Evolutionary conservation across 2,113 vertebrate genomes (phyloP).

Genomic region (Diadophis punctatus): DNA sequence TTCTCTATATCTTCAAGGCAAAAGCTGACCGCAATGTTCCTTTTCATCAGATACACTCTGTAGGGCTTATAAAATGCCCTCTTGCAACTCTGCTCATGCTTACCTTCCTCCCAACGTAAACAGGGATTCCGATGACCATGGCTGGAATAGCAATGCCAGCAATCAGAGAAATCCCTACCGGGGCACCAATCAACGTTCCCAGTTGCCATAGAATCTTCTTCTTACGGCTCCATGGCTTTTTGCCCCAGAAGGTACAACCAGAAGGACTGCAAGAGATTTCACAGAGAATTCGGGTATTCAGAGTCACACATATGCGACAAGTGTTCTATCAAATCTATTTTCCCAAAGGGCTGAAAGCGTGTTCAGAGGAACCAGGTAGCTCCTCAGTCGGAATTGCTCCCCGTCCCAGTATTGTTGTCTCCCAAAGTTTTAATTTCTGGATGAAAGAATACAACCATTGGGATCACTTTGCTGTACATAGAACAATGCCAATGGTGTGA

Average conservation of each 20-base stretch:
- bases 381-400: accelerated
- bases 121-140: constrained; percentile 98
- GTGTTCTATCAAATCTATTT: not conserved
- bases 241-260: constrained; percentile 98
- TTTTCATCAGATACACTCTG: not conserved
- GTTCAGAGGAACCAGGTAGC: accelerated
- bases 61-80: not conserved
- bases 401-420: not conserved
- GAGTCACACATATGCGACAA: not conserved
- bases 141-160: constrained; percentile 96
- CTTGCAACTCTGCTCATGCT: constrained; percentile 20
- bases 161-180: constrained; percentile 95
- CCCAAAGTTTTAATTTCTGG: not conserved
- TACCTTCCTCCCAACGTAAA: constrained; percentile 96
- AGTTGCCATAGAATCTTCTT: constrained; percentile 99
- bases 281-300: constrained; percentile 12
- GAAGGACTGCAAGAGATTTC: constrained; percentile 79
- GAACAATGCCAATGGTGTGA: not conserved
- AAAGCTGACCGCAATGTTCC: not conserved
- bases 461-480: not conserved
- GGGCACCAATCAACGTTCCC: constrained; percentile 94
- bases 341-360: not conserved
- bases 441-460: not conserved
- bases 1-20: not conserved
- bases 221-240: constrained; percentile 98